phyloP scores from a whole-genome alignment of 2,888 invertebrate species.

The Xestia sexstrigata region DNA sequence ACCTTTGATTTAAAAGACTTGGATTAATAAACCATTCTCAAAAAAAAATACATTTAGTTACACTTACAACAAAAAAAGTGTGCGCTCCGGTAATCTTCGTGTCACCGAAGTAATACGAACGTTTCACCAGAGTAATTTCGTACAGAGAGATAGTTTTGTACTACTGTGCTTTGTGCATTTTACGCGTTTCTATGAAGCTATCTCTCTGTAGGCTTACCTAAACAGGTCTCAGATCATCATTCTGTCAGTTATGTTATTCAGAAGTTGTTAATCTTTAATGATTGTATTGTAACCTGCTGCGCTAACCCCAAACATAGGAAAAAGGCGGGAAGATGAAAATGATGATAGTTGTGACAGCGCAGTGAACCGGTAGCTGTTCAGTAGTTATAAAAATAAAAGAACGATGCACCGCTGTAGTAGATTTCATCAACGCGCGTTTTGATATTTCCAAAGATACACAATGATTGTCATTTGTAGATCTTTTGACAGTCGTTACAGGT shows the following conservation, averaged over 20 bases:
- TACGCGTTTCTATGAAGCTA: not conserved
- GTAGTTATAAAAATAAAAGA: not conserved
- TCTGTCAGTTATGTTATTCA: not conserved
- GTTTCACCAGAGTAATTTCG: not conserved
- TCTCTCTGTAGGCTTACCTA: not conserved
- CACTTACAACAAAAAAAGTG: not conserved
- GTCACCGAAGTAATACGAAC: not conserved
- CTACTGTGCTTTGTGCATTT: not conserved
- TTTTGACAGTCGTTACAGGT: no score
- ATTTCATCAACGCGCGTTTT: not conserved
- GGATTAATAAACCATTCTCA: conserved; percentile 19
- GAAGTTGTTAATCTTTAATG: not conserved
- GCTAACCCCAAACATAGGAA: not conserved
- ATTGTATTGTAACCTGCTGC: not conserved
- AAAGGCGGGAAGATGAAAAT: not conserved
- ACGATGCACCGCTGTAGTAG: not conserved
- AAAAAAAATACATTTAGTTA: not conserved
- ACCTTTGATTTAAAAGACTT: not conserved
- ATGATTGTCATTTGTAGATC: not conserved
- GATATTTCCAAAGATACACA: not conserved
- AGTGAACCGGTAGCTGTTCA: no score
- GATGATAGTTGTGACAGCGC: not conserved
- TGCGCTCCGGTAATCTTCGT: not conserved
- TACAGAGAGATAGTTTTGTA: not conserved
- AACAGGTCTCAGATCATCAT: not conserved